Evolutionary conservation across 2,888 invertebrate species (phyloP), one percentile per base, ranked within the genome.

Genomic region (Eueremaeus valkanovi): DNA sequence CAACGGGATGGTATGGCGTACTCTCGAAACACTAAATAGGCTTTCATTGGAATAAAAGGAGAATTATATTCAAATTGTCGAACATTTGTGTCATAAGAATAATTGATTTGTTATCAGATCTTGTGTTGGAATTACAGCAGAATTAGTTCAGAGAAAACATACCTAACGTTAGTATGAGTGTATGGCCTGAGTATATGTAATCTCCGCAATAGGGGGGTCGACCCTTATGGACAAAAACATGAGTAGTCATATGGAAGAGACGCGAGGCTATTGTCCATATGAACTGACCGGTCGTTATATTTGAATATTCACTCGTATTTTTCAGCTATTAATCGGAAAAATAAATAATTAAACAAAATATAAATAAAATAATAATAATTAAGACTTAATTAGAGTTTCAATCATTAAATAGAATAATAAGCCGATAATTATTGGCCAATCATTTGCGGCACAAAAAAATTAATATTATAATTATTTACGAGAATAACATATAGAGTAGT

Each of bases 181-280:
- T 94, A 85, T 95, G 94, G 70, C 94, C 94, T 82, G 92, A 92
- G 85, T 92, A 94, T 81, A 95, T 93, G 84, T 90, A 94, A 85
- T 95, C 95, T 68, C 94, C 95, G 85, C 94, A 95, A 84, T 90
- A 93, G 42, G 90, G 91, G 85, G 93, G 93, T 83, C 92, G 91
- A 79, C 93, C 94, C 84, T 93, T 93, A 95, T 92, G 73, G 92
- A 91, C 81, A 95, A 86, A 51, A 94, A 94, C 84, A 94, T 91
- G 33, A 94, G 94, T 78, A 92, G 90, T 89, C 80, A 94, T 87
- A 83, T 90, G 89, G 81, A 93, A 87, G 81, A 90, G 92, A 68
- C 80, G 78, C 72, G 77, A 76, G 5, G 75, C 66, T 49, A 80
- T 80, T 36, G 78, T 74, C 21, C 74, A 74, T 16, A 77, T 72